A percentile compares a stretch with the other conserved stretches of the same genome.
Evolutionary conservation across 1,140 invertebrate genomes (phyloP).

Genomic region (Ostrea denselamellosa): DNA sequence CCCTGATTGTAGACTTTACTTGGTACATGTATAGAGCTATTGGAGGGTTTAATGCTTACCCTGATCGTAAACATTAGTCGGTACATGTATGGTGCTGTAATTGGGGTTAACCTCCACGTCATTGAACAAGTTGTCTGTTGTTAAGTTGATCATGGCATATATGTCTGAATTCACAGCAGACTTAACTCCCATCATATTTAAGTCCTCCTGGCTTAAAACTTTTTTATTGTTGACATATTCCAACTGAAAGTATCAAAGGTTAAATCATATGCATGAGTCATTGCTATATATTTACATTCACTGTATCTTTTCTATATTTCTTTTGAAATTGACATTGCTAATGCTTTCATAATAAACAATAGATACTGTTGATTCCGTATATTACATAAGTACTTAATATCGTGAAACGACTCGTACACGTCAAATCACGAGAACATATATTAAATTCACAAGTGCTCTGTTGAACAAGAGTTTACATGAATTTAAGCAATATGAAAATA

Average conservation of each 20-base stretch:
- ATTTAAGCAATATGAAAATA: too few species aligned
- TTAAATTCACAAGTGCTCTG: too few species aligned
- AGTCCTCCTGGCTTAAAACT: conserved; percentile 61
- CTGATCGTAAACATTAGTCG: conserved; percentile 95
- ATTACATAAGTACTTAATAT: too few species aligned
- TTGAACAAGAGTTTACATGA: too few species aligned
- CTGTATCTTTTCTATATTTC: too few species aligned
- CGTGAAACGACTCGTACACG: too few species aligned
- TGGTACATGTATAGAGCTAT: conserved; percentile 95
- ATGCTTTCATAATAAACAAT: too few species aligned
- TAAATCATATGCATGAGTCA: too few species aligned
- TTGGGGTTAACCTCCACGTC: conserved; percentile 90
- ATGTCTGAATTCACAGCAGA: conserved; percentile 42
- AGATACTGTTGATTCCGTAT: too few species aligned
- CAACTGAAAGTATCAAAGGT: conserved; percentile 53
- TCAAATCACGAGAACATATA: too few species aligned
- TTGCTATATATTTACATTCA: too few species aligned
- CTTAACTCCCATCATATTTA: conserved; percentile 45
- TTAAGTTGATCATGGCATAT: conserved; percentile 77
- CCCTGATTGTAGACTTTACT: conserved; percentile 95
- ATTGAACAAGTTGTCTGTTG: conserved; percentile 88
- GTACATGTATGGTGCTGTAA: conserved; percentile 95
- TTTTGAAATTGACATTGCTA: too few species aligned
- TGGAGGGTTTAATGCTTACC: conserved; percentile 86
- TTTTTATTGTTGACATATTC: conserved; percentile 77